A percentile compares a stretch with the other conserved stretches of the same genome.
phyloP scores from a whole-genome alignment of 2,888 invertebrate genomes.

The Iphiclides podalirius region DNA sequence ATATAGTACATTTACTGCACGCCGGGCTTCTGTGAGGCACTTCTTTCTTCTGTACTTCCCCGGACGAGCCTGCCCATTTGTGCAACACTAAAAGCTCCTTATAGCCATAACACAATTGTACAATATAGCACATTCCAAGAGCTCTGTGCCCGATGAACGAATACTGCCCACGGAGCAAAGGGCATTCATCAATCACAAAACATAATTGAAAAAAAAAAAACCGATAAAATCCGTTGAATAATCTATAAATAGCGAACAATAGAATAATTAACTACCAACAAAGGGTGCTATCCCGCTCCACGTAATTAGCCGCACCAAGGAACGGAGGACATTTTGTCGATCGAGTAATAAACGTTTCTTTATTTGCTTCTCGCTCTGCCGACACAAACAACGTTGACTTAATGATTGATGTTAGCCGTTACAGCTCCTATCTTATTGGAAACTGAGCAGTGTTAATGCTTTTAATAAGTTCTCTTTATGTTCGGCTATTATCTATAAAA shows the following conservation, averaged over 20 bases:
- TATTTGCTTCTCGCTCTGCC: conserved; percentile 3
- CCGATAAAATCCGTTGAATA: not conserved
- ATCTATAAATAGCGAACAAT: conserved; percentile 10
- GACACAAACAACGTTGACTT: conserved; percentile 14
- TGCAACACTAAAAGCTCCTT: too few species aligned
- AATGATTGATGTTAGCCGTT: conserved; percentile 15
- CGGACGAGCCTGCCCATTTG: too few species aligned
- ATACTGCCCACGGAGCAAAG: too few species aligned
- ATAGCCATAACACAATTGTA: too few species aligned
- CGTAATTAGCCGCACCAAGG: conserved; percentile 4
- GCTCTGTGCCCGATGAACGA: too few species aligned
- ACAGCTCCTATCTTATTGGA: conserved; percentile 10
- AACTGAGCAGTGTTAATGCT: conserved; percentile 15
- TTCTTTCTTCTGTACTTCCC: too few species aligned
- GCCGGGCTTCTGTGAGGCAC: too few species aligned
- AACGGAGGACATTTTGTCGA: conserved; percentile 7
- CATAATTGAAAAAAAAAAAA: too few species aligned
- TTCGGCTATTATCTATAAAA: conserved; percentile 10
- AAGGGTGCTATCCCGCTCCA: not conserved
- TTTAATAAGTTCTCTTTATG: conserved; percentile 21
- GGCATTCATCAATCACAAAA: too few species aligned
- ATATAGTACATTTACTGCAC: too few species aligned
- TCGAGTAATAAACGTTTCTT: conserved; percentile 14
- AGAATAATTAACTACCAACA: conserved; percentile 11
- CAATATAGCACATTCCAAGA: too few species aligned